Evolutionary conservation across 2,797 vertebrate genomes (phyloP), one percentile per base, ranked within the genome.

Genomic region (Takifugu ocellatus): DNA sequence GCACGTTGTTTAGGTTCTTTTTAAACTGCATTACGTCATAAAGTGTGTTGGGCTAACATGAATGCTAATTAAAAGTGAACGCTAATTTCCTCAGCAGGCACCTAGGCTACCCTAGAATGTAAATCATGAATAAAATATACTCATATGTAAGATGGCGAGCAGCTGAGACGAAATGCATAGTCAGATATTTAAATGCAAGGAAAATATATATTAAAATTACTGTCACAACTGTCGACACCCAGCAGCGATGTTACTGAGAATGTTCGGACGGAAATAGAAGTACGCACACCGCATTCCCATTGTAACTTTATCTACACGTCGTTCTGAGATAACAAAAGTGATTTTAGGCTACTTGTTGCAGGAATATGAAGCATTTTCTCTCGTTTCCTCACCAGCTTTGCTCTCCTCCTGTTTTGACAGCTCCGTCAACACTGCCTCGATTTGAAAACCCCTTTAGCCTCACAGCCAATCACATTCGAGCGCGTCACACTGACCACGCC

Each of bases 371-470:
- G 46, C 8, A 2, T 51, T 51, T 33, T 11, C 6, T 3, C 3
- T 52, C 8, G 2, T 1, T 17, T 56, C 4, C 81, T 85, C 59
- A 85, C 84, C 83, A 16, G n/a, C 61, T 3, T 4, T 6, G 26
- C 27, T 51, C 6, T 39, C 25, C 29, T 60, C 46, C 36, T 77
- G 51, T 77, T 79, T 85, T 81, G 81, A 87, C 85, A 89, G 76
- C 59, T 57, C 52, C 31, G 66, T 66, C 65, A 47, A n/a, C 63
- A 49, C 72, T 25, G 33, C 61, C 21, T 3, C 42, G 10, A 70
- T 88, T 90, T 90, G 58, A 89, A 91, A 89, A 84, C n/a, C 26
- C 58, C 16, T 11, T 24, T 44, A n/a, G 21, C 16, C 1, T n/a
- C 2, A 1, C 54, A 66, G 66, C 90, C 90, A 90, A 91, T 90